These are phyloP conservation scores for Leptinotarsa peninsularis DNA, from an alignment of 2,888 invertebrate species.

Conservation along the genomic window DNA sequence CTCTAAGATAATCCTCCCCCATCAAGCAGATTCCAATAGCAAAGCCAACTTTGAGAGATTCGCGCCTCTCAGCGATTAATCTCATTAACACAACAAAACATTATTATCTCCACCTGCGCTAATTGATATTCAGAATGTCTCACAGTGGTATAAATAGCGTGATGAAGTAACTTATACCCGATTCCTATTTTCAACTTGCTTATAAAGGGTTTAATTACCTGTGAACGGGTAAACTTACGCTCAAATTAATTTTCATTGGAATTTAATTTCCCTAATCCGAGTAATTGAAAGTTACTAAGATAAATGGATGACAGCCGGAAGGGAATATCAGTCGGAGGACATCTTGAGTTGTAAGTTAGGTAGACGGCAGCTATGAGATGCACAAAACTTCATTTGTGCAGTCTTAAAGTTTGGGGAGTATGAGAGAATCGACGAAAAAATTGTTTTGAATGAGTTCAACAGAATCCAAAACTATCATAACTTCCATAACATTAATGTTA, in stretches of 20 bases:
- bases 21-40: constrained; percentile 1
- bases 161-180: constrained; percentile 18
- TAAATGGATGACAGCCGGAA: constrained; percentile 32
- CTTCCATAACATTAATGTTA: too few relatives aligned
- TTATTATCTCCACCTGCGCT: constrained; percentile 5
- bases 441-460: too few relatives aligned
- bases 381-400: neutral
- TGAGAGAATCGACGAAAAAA: too few relatives aligned
- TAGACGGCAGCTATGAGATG: neutral
- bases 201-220: constrained; percentile 41
- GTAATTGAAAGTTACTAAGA: constrained; percentile 43
- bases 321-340: constrained; percentile 25
- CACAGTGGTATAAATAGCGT: constrained; percentile 15
- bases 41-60: neutral
- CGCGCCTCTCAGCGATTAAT: neutral
- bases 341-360: neutral
- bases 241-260: constrained; percentile 43
- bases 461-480: too few relatives aligned
- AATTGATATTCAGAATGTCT: constrained; percentile 13
- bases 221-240: constrained; percentile 32
- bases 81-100: constrained; percentile 11
- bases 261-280: constrained; percentile 43
- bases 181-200: constrained; percentile 21
- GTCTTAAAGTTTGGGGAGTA: too few relatives aligned
- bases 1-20: constrained; percentile 1